Conservation (phyloP, 2,888 invertebrate genomes). For the Panopea generosa region DNA sequence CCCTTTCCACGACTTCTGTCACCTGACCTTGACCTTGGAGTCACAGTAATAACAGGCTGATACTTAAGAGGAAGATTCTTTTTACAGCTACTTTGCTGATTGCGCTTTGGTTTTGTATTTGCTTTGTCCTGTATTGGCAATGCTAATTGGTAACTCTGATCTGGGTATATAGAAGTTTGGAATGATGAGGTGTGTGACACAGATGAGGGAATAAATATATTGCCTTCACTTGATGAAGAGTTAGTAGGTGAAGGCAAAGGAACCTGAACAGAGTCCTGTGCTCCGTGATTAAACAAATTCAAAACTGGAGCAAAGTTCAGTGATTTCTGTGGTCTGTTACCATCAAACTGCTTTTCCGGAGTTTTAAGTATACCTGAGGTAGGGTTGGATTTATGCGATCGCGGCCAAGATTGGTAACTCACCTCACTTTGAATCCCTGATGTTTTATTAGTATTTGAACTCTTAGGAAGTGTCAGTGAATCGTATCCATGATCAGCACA, state of each 20-base stretch:
- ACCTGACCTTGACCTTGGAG: constrained; percentile 65
- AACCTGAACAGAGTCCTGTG: constrained; percentile 67
- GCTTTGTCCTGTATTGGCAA: constrained; percentile 50
- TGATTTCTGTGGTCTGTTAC: constrained; percentile 69
- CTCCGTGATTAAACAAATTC: constrained; percentile 74
- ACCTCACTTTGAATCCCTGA: constrained; percentile 17
- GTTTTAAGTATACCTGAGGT: constrained; percentile 78
- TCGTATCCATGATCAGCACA: constrained; percentile 53
- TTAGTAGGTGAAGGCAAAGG: constrained; percentile 71
- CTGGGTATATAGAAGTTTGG: constrained; percentile 23
- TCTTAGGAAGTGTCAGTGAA: constrained; percentile 23
- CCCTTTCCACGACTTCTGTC: constrained; percentile 40
- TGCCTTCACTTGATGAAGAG: constrained; percentile 68
- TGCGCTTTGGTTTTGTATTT: neutral
- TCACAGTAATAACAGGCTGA: constrained; percentile 75
- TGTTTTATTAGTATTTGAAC: neutral
- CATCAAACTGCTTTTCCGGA: constrained; percentile 64
- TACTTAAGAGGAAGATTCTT: constrained; percentile 65
- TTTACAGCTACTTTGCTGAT: neutral
- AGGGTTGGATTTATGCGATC: constrained; percentile 65
- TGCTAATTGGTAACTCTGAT: constrained; percentile 65
- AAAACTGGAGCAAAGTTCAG: constrained; percentile 79
- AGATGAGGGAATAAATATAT: constrained; percentile 33
- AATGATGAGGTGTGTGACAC: constrained; percentile 38
- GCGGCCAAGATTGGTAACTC: constrained; percentile 78